A percentile compares a stretch with the other conserved stretches of the same genome.
Conservation (phyloP, 2,113 vertebrate genomes). For the Otis tarda region DNA sequence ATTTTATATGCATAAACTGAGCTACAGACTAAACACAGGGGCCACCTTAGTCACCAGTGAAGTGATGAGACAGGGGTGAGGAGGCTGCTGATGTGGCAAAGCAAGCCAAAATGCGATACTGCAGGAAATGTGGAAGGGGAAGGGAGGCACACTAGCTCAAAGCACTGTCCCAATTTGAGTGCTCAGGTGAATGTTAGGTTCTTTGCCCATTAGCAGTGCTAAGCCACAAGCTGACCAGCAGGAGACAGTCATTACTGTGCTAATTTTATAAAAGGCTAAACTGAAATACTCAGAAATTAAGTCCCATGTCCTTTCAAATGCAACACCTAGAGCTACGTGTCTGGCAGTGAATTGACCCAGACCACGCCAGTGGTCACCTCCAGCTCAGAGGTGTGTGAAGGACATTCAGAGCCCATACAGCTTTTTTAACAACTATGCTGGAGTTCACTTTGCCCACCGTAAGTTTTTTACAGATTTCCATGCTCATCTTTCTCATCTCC, state of each 20-base stretch:
- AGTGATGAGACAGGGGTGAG: background rate
- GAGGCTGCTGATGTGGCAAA: background rate
- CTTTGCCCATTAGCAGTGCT: accelerated
- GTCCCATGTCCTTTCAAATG: background rate
- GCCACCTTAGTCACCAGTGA: background rate
- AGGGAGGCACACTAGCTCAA: background rate
- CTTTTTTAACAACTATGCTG: background rate
- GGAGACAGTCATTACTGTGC: background rate
- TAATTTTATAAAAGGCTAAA: background rate
- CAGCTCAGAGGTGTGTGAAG: background rate
- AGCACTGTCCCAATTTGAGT: background rate
- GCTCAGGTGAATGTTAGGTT: background rate
- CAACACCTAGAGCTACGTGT: background rate
- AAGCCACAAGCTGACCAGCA: background rate
- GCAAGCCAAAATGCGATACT: background rate
- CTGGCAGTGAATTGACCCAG: background rate
- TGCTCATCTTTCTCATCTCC: background rate
- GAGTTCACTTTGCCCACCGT: background rate
- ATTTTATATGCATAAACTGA: background rate
- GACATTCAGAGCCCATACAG: background rate
- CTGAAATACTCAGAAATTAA: background rate
- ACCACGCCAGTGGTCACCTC: background rate
- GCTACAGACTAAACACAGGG: background rate
- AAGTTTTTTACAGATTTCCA: background rate
- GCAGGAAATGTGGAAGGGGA: background rate